These are phyloP conservation scores for Diuraphis noxia DNA, from an alignment of 1,140 invertebrate species.

Conservation along the genomic window DNA sequence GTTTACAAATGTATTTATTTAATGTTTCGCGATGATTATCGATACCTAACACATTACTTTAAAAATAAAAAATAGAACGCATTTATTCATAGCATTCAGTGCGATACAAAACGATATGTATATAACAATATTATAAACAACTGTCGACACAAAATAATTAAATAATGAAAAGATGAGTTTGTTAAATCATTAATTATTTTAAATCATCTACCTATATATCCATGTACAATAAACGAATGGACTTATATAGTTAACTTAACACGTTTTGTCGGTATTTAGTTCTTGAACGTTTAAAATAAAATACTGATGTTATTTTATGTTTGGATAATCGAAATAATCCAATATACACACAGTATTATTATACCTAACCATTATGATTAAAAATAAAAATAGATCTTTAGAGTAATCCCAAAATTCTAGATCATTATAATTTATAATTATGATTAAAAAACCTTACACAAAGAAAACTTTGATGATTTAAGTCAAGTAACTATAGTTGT, in stretches of 20 bases:
- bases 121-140: neutral
- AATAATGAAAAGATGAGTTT: neutral
- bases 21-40: neutral
- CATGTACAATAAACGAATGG: neutral
- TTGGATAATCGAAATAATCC: neutral
- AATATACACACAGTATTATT: neutral
- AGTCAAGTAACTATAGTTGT: neutral
- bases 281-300: neutral
- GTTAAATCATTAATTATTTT: too few species aligned
- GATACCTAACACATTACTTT: neutral
- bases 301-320: neutral
- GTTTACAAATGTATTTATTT: neutral
- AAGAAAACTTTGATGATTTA: neutral
- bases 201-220: too few species aligned
- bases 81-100: neutral
- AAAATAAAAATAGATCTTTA: neutral
- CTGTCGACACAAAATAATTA: neutral
- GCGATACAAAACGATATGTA: neutral
- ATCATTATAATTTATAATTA: neutral
- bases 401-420: neutral
- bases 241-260: neutral
- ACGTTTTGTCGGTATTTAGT: neutral
- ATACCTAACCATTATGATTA: neutral
- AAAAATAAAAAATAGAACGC: neutral
- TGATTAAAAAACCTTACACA: neutral